Base-by-base conservation (phyloP, 2,888 invertebrate species). In the Noctuana brunneofusca region DNA sequence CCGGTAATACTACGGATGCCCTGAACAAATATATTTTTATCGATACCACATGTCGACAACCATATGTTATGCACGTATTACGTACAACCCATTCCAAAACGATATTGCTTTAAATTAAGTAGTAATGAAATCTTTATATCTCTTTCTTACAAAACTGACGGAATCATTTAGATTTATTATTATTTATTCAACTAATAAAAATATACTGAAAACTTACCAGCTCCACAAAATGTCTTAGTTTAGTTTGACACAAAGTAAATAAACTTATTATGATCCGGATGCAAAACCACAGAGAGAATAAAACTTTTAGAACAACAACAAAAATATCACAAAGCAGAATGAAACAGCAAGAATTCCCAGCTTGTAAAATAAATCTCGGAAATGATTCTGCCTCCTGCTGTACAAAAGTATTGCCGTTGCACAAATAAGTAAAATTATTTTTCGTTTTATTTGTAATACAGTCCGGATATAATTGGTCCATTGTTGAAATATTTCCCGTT, bases 221-320 rank as follows among this genome's bases (percentile, higher is more conserved):
- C 5, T 8, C 27, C 6, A 27, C 27, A 8, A 14, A 38, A 38
- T 5, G 24, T 27, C 20, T 11, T 18, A 32, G 18, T 52, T n/a
- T 12, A 38, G n/a, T 49, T 20, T 43, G 18, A 27, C 18, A 50
- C 1, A 12, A n/a, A 41, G 41, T 38, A 27, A 50, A 18, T 53
- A 53, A 53, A 48, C 38, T 60, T 60, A 32, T 53, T 59, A 32
- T 24, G 35, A 18, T 18, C 32, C 48, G 35, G 54, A 35, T 30
- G 46, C 18, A 18, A 60, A 60, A 20, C 24, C 35, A 60, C 59
- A 60, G 54, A 54, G 46, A 35, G 46, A 55, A 55, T 48, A 60
- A 54, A 55, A 62, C 54, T 60, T 43, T 49, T 54, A 60, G 46
- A 38, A 54, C 30, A 54, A 53, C 60, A 48, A 60, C 58, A 54